Evolutionary conservation across 2,888 invertebrate species (phyloP).

Genomic region (Prionchulus punctatus): DNA sequence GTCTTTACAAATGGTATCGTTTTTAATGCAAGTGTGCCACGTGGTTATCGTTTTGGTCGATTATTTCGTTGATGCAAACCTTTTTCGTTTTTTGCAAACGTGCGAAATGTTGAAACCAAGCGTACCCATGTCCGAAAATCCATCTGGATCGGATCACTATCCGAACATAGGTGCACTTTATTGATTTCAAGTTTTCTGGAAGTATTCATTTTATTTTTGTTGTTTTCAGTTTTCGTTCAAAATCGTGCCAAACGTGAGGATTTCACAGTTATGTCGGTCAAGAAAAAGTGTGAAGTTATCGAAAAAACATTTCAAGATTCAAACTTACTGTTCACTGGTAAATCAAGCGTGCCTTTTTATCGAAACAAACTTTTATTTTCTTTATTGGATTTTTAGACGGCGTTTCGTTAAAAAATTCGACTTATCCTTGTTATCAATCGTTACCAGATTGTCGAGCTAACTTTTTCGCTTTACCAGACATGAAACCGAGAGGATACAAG

Average conservation of each 20-base stretch:
- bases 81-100: constrained; percentile 53
- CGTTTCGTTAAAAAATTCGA: not conserved
- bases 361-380: no score
- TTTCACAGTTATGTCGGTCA: constrained; percentile 30
- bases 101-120: constrained; percentile 74
- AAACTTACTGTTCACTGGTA: constrained; percentile 32
- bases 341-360: not conserved
- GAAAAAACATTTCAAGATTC: constrained; percentile 28
- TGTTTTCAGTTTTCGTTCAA: constrained; percentile 50
- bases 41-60: constrained; percentile 72
- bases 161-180: constrained; percentile 49
- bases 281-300: constrained; percentile 28
- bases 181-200: not conserved
- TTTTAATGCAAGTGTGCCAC: constrained; percentile 73
- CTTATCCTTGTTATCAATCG: not conserved
- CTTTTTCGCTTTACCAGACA: constrained; percentile 8
- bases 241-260: constrained; percentile 61
- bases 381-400: constrained; percentile 5
- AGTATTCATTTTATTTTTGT: not conserved
- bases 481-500: constrained; percentile 10
- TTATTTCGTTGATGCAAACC: constrained; percentile 66
- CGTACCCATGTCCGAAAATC: constrained; percentile 43
- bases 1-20: constrained; percentile 61
- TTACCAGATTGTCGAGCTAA: not conserved
- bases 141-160: constrained; percentile 50